Percentiles rank a stretch among this genome's conserved stretches.
These are phyloP conservation scores for Chloroceryle inda DNA, from an alignment of 2,797 vertebrate species.

Conservation along the genomic window DNA sequence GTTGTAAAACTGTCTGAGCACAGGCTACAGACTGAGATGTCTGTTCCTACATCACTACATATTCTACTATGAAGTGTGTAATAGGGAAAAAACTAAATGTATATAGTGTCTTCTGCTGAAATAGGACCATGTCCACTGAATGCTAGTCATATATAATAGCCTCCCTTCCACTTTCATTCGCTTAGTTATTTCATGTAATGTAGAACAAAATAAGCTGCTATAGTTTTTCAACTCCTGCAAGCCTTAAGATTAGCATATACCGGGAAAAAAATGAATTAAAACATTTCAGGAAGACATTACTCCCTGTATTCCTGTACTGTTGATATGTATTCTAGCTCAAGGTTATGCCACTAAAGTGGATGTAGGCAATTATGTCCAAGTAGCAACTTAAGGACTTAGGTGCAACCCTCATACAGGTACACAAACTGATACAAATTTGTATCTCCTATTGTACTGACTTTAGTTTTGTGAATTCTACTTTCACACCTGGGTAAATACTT, in stretches of 20 bases:
- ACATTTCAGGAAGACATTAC: background rate
- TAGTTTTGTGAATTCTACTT: background rate
- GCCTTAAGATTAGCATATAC: background rate
- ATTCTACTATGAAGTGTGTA: background rate
- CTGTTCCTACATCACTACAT: background rate
- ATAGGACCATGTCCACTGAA: background rate
- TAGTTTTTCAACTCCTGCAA: background rate
- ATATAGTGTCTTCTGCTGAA: background rate
- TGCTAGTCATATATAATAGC: background rate
- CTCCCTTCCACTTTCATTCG: background rate
- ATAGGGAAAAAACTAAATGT: background rate
- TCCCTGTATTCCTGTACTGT: background rate
- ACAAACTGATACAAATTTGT: background rate
- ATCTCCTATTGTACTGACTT: background rate
- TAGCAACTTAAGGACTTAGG: background rate
- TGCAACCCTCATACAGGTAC: background rate
- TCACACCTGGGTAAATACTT: background rate
- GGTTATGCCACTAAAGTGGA: background rate
- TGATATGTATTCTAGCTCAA: background rate
- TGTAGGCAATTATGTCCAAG: background rate
- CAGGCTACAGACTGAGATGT: background rate
- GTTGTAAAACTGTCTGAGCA: background rate
- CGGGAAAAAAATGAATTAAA: background rate
- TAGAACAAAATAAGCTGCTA: background rate
- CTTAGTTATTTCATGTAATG: background rate